Percentiles rank a stretch among this genome's conserved stretches.
phyloP scores from a whole-genome alignment of 2,888 invertebrate genomes.

The Dichetophora obliterata region DNA sequence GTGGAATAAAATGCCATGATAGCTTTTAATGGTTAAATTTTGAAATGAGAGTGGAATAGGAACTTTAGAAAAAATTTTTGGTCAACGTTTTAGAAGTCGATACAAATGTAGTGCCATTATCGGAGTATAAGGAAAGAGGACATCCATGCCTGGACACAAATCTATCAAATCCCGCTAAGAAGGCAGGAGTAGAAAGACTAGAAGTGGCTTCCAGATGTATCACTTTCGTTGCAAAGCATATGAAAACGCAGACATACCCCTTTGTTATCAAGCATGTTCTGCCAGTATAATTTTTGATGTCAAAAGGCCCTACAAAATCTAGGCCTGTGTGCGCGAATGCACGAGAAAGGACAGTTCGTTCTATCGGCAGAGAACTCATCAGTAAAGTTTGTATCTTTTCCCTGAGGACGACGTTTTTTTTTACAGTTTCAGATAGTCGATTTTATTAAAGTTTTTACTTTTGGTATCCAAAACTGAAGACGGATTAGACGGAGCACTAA shows the following conservation, averaged over 20 bases:
- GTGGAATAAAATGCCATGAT: too few species aligned
- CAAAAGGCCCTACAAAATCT: too few species aligned
- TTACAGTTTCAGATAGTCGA: not conserved
- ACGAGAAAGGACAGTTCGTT: too few species aligned
- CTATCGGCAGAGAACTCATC: too few species aligned
- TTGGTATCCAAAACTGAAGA: not conserved
- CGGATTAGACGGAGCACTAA: not conserved
- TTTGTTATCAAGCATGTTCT: too few species aligned
- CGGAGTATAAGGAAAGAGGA: slow-evolving; percentile 39
- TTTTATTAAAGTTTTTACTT: not conserved
- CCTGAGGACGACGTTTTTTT: not conserved
- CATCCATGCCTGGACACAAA: slow-evolving; percentile 42
- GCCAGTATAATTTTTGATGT: not conserved
- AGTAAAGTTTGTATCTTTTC: too few species aligned
- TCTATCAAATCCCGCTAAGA: slow-evolving; percentile 39
- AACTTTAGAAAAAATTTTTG: too few species aligned
- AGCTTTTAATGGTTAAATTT: too few species aligned
- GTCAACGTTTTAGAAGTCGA: too few species aligned
- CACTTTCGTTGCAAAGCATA: slow-evolving; percentile 46
- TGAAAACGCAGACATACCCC: slow-evolving; percentile 23
- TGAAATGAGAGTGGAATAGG: too few species aligned
- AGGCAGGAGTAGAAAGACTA: slow-evolving; percentile 36
- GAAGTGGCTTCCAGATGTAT: slow-evolving; percentile 35
- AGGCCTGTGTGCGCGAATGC: too few species aligned
- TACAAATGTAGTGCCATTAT: slow-evolving; percentile 46